Percentiles rank a stretch among this genome's conserved stretches.
phyloP scores from a whole-genome alignment of 92 coral and sea anemone species.

The Desmophyllum pertusum region DNA sequence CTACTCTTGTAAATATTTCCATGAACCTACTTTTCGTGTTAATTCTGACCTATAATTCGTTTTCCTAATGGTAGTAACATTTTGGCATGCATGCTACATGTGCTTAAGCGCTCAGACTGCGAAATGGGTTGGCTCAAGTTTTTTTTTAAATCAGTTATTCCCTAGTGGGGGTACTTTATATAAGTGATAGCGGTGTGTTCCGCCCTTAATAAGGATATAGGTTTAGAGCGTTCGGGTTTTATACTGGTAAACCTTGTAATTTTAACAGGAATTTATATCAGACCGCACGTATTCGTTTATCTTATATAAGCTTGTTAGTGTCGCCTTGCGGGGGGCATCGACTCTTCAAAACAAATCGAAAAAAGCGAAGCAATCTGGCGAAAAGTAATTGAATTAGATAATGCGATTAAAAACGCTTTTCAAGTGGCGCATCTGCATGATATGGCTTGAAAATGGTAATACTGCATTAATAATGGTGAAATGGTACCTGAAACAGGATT shows the following conservation, averaged over 20 bases:
- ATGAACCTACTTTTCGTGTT: too few species aligned
- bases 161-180: neutral
- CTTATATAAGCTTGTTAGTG: neutral
- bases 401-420: neutral
- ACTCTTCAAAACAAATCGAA: neutral
- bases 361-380: neutral
- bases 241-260: neutral
- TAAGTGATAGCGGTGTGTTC: too few species aligned
- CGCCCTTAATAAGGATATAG: too few species aligned
- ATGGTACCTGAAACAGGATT: neutral
- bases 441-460: neutral
- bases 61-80: neutral
- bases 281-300: neutral
- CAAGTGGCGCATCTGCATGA: neutral
- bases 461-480: too few species aligned
- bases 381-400: neutral
- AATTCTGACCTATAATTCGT: neutral
- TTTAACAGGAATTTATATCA: neutral
- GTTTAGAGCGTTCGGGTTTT: neutral
- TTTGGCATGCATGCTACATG: neutral
- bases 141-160: neutral
- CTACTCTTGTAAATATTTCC: too few species aligned
- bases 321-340: neutral
- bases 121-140: neutral
- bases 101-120: too few species aligned